These are phyloP conservation scores for Trematocara marginatum DNA, from an alignment of 2,113 vertebrate genomes.

Conservation along the genomic window DNA sequence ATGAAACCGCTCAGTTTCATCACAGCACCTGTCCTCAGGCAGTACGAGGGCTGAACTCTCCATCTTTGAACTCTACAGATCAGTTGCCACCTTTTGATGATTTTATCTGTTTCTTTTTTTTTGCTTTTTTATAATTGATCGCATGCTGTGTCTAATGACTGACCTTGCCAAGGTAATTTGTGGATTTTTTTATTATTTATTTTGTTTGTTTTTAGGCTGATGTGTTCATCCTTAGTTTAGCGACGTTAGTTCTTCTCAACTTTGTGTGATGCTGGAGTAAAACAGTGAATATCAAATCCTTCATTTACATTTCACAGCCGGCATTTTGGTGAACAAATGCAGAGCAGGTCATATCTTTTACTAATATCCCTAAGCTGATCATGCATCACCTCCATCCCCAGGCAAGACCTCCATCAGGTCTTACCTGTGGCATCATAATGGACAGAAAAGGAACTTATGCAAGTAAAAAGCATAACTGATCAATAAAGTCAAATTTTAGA, in stretches of 20 bases:
- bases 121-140: background rate
- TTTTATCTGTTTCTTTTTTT: background rate
- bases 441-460: background rate
- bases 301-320: constrained; percentile 28
- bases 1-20: constrained; percentile 25
- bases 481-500: background rate
- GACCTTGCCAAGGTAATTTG: background rate
- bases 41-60: background rate
- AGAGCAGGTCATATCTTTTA: constrained; percentile 22
- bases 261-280: background rate
- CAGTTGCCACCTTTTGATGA: background rate
- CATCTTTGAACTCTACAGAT: background rate
- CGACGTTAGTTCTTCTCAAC: background rate
- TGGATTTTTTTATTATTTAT: background rate
- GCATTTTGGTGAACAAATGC: constrained; percentile 15
- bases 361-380: constrained; percentile 6
- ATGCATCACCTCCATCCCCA: background rate
- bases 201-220: background rate
- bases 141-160: background rate
- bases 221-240: background rate
- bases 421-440: background rate
- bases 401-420: background rate
- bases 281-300: constrained; percentile 19
- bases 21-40: constrained; percentile 28
- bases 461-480: background rate